Percentiles rank a stretch among this genome's conserved stretches.
Conservation (phyloP, 2,113 vertebrate genomes). For the Brachypteracias leptosomus region DNA sequence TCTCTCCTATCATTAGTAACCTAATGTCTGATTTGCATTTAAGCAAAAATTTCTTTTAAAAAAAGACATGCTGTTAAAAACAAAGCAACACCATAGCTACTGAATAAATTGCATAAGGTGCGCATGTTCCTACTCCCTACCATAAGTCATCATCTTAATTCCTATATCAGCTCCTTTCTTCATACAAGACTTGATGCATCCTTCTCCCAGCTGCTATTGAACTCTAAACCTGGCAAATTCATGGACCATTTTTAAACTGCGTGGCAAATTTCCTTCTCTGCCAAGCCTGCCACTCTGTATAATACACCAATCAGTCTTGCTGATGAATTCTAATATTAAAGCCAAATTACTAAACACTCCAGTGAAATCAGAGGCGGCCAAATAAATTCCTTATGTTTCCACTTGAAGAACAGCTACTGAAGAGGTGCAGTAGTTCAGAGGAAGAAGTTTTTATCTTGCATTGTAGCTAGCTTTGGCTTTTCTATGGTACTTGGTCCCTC, state of each 20-base stretch:
- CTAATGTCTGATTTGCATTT: constrained; percentile 31
- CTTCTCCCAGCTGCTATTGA: constrained; percentile 1
- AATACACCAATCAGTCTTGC: constrained; percentile 22
- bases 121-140: background rate
- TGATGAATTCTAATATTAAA: constrained; percentile 51
- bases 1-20: background rate
- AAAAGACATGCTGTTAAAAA: background rate
- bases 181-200: background rate
- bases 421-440: background rate
- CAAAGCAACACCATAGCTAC: background rate
- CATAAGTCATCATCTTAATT: background rate
- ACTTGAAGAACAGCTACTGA: background rate
- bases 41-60: constrained; percentile 41
- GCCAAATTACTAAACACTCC: constrained; percentile 44
- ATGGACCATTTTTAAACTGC: background rate
- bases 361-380: background rate
- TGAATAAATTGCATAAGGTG: background rate
- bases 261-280: constrained; percentile 32
- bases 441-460: background rate
- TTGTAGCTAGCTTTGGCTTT: background rate
- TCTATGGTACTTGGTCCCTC: background rate
- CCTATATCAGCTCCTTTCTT: background rate
- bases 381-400: background rate
- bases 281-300: constrained; percentile 9
- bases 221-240: background rate